Evolutionary conservation across 2,888 invertebrate genomes (phyloP), one percentile per base, ranked within the genome.

Genomic region (Dinocampus coccinellae): DNA sequence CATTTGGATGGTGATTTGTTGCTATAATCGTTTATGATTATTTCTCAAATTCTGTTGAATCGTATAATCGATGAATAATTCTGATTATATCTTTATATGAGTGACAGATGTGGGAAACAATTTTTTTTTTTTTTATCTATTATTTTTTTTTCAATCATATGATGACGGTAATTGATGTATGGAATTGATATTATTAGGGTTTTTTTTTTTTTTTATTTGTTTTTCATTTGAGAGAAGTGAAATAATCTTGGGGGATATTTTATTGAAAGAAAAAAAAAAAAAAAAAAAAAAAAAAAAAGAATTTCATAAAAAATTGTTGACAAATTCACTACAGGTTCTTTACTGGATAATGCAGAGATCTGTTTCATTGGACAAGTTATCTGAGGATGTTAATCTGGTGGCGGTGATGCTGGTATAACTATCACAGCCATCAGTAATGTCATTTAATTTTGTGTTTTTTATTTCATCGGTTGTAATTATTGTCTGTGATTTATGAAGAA

Each of bases 1-100:
- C 39, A 62, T 62, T 62, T 62, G 62, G 62, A 62, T 62, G 62
- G 24, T 62, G 36, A 62, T 62, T 39, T 11, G 42, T 24, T 55
- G 55, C 6, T 62, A 42, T 47, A 42, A 34, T 39, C n/a, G 39
- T 39, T 16, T 42, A n/a, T 39, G 36, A n/a, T 62, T 62, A 10
- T 62, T 1, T n/a, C n/a, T 26, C 7, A 7, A 29, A 29, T 4
- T 3, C 29, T 29, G 29, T 4, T 7, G 7, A 29, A 29, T 4
- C 7, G 7, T 22, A 16, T 16, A 47, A 24, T 55, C 55, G 9
- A 10, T 9, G 52, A 55, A 24, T 47, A n/a, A 2, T 20, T 4
- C 1, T 47, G 16, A 16, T 16, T 6, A n/a, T n/a, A 7, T 4
- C 16, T 16, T 47, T 47, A 16, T 16, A 47, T 47, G 7, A 16